Percentiles rank a stretch among this genome's conserved stretches.
Conservation (phyloP, 2,888 invertebrate species). For the Ctena decussata region DNA sequence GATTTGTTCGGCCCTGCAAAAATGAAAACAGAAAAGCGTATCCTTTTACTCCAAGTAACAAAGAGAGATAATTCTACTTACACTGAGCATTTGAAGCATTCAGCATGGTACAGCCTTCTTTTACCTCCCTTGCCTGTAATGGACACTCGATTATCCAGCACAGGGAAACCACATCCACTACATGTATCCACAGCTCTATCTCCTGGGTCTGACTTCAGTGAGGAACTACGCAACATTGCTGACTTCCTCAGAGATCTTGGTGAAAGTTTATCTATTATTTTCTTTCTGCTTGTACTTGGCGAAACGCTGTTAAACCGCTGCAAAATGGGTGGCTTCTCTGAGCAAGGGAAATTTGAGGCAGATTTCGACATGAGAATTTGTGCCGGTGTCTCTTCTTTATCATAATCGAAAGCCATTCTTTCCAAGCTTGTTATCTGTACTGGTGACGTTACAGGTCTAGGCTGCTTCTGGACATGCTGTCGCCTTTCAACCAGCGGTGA, state of each 20-base stretch:
- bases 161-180: slow-evolving; percentile 73
- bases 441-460: slow-evolving; percentile 54
- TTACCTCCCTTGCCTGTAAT: slow-evolving; percentile 55
- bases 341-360: background rate
- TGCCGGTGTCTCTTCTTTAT: background rate
- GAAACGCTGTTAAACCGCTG: slow-evolving; percentile 59
- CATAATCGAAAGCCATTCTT: background rate
- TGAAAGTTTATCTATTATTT: slow-evolving; percentile 35
- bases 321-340: slow-evolving; percentile 7
- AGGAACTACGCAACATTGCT: slow-evolving; percentile 47
- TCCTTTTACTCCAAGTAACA: background rate
- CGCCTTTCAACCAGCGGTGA: slow-evolving; percentile 50
- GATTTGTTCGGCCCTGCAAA: too few species aligned
- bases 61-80: slow-evolving; percentile 55
- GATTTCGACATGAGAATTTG: background rate
- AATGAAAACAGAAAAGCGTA: too few species aligned
- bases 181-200: slow-evolving; percentile 61
- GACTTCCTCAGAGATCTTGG: slow-evolving; percentile 58
- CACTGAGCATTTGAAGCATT: slow-evolving; percentile 78
- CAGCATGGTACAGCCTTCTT: slow-evolving; percentile 69
- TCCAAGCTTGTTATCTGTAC: slow-evolving; percentile 27
- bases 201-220: slow-evolving; percentile 36
- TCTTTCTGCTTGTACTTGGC: slow-evolving; percentile 55
- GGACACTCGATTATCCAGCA: slow-evolving; percentile 74
- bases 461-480: slow-evolving; percentile 26